Percentiles rank a stretch among this genome's conserved stretches.
Evolutionary conservation across 2,888 invertebrate genomes (phyloP).

Genomic region (Synergus japonicus): DNA sequence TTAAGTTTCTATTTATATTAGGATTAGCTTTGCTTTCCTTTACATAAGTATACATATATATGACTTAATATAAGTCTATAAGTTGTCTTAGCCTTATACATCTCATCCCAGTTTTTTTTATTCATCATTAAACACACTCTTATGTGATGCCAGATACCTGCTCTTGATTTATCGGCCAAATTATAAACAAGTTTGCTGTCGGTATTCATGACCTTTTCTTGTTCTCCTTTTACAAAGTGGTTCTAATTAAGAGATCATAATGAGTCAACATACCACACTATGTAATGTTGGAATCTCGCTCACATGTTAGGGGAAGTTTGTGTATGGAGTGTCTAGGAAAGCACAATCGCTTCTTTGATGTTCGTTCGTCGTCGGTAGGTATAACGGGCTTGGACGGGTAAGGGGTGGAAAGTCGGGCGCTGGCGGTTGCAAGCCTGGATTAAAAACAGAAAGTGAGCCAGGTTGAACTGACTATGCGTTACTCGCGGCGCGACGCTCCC

Average conservation of each 20-base stretch:
- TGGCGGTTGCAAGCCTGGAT: constrained; percentile 39
- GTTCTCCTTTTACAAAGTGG: constrained; percentile 67
- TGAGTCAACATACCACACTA: constrained; percentile 63
- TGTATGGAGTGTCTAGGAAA: constrained; percentile 68
- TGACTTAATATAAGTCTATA: constrained; percentile 29
- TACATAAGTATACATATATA: constrained; percentile 26
- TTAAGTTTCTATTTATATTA: constrained; percentile 42
- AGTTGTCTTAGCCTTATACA: constrained; percentile 33
- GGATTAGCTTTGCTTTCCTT: constrained; percentile 41
- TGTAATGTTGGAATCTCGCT: constrained; percentile 60
- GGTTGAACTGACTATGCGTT: constrained; percentile 48
- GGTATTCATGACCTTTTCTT: constrained; percentile 64
- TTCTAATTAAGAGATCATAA: constrained; percentile 73
- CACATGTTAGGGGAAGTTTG: constrained; percentile 58
- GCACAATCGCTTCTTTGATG: constrained; percentile 72
- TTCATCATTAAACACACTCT: neutral
- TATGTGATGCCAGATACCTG: neutral
- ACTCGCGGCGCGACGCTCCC: constrained; percentile 53
- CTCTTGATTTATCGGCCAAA: constrained; percentile 68
- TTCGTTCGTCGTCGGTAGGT: constrained; percentile 59
- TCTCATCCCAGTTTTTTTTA: neutral
- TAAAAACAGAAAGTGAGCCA: constrained; percentile 44
- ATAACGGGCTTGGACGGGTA: constrained; percentile 59
- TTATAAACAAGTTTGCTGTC: constrained; percentile 68
- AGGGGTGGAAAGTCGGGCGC: constrained; percentile 26